Evolutionary conservation across 2,797 vertebrate genomes (phyloP), one percentile per base, ranked within the genome.

Genomic region (Melopsittacus undulatus): DNA sequence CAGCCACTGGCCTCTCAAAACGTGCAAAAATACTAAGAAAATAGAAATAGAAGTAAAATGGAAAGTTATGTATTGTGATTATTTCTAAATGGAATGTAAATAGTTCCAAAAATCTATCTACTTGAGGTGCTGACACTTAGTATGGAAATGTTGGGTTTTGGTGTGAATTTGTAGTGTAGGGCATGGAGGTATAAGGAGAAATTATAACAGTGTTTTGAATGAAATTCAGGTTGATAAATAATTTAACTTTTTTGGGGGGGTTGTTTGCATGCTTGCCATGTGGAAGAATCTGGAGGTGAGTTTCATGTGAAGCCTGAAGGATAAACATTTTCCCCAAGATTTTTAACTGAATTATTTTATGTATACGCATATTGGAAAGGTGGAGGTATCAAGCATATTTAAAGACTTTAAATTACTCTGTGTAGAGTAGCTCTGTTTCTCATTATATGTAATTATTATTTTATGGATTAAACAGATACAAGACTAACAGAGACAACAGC

Each of bases 231-330:
- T 61, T 90, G 40, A 57, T 46, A 34, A 38, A 88, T 69, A 19
- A 74, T 57, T n/a, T 80, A 43, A 91, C 26, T 96, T 66, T 91
- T 97, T 86, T 94, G 11, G 5, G 20, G n/a, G n/a, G 15, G 81
- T 68, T 96, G 81, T 90, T 96, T 79, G 18, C 95, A 92, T 96
- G 95, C 91, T 62, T 97, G 90, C 89, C 62, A 8, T 94, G 82
- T 92, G 98, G 97, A 98, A 96, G 97, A 97, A 89, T 78, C 62
- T 84, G 96, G 95, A 95, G 98, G 98, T 98, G 81, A 98, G 98
- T 77, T 92, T 86, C 63, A 77, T 42, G 9, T 43, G 26, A 64
- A 67, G 23, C 30, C 22, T 87, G 42, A 83, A 81, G 6, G 5
- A 57, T 40, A 40, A 87, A 51, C 2, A 46, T 2, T 4, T 38